Conservation (phyloP, 92 coral and sea anemone genomes). For the Epizoanthus scotinus region DNA sequence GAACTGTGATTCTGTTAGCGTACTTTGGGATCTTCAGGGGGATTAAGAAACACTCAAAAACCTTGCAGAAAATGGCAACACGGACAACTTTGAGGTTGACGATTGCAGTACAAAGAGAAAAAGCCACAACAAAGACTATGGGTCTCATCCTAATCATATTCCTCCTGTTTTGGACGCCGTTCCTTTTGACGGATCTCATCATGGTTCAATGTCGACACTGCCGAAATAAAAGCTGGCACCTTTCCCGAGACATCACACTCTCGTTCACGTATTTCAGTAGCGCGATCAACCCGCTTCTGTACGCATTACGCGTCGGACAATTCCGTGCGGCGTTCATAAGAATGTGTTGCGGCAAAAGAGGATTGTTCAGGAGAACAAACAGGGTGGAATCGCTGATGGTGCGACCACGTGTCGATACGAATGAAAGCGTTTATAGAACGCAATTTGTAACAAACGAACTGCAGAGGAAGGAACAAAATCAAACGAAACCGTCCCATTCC, state of each 20-base stretch:
- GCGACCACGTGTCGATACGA: background rate
- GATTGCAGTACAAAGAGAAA: slow-evolving; percentile 73
- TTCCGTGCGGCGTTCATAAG: slow-evolving; percentile 73
- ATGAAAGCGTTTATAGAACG: background rate
- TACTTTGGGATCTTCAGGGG: slow-evolving; percentile 65
- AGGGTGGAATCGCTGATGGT: slow-evolving; percentile 8
- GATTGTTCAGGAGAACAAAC: background rate
- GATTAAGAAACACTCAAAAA: slow-evolving; percentile 66
- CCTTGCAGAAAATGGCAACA: slow-evolving; percentile 49
- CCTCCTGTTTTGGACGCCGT: slow-evolving; percentile 80
- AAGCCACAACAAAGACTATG: slow-evolving; percentile 86
- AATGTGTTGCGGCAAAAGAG: slow-evolving; percentile 31
- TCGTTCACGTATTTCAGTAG: slow-evolving; percentile 87
- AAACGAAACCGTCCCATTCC: background rate
- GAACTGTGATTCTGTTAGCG: slow-evolving; percentile 54
- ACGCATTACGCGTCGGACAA: slow-evolving; percentile 77
- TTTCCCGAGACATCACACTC: slow-evolving; percentile 73
- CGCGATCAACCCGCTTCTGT: slow-evolving; percentile 74
- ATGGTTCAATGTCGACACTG: slow-evolving; percentile 79
- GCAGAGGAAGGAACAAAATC: background rate
- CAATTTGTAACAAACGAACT: background rate
- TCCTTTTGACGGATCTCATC: slow-evolving; percentile 62
- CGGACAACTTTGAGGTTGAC: slow-evolving; percentile 60
- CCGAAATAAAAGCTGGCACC: slow-evolving; percentile 51
- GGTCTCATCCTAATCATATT: slow-evolving; percentile 63